These are phyloP conservation scores for Cinara cedri DNA, from an alignment of 2,888 invertebrate genomes.

Conservation along the genomic window DNA sequence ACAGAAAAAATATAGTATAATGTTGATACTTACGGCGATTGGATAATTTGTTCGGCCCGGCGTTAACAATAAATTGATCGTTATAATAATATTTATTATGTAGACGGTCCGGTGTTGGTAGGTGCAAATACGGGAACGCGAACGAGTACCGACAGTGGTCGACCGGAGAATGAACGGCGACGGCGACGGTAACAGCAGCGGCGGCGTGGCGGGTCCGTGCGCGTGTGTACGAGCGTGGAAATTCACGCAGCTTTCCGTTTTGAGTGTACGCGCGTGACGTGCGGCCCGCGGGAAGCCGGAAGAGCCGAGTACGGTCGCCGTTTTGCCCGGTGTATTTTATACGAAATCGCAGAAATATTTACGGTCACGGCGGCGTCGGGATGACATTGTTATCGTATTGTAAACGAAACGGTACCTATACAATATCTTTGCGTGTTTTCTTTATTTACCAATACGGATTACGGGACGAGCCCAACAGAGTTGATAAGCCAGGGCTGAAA, in stretches of 20 bases:
- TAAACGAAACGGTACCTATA: no score
- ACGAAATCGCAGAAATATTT: conserved; percentile 8
- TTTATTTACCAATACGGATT: no score
- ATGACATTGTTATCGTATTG: no score
- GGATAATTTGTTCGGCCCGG: background rate
- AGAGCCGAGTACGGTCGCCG: background rate
- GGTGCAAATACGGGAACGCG: background rate
- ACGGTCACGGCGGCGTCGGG: background rate
- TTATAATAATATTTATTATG: conserved; percentile 7
- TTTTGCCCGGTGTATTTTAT: background rate
- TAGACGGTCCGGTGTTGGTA: background rate
- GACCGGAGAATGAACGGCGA: conserved; percentile 44
- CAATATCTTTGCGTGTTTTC: no score
- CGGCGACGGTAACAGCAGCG: background rate
- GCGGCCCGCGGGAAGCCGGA: background rate
- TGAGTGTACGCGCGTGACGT: background rate
- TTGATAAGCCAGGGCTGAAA: no score
- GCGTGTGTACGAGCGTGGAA: conserved; percentile 1
- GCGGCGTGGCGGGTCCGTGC: background rate
- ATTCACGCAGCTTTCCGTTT: conserved; percentile 38
- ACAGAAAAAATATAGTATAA: background rate
- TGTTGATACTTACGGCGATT: background rate
- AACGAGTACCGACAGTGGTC: conserved; percentile 41
- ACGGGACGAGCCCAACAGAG: no score
- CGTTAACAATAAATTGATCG: no score